phyloP scores from a whole-genome alignment of 92 coral and sea anemone species.

The Montipora capitata region DNA sequence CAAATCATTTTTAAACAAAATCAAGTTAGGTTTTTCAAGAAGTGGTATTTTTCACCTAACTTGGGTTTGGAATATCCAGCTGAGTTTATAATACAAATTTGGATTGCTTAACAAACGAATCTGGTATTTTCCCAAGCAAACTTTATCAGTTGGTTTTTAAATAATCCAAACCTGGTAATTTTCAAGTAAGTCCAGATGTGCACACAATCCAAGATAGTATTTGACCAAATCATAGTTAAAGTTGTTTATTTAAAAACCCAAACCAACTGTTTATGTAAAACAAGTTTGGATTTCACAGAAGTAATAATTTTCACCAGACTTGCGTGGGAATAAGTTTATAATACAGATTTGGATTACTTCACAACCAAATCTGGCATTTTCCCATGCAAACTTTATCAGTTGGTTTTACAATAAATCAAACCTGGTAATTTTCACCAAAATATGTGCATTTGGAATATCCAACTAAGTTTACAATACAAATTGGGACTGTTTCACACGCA shows the following conservation, averaged over 20 bases:
- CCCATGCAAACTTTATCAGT: slow-evolving; percentile 16
- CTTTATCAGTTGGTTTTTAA: slow-evolving; percentile 21
- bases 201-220: slow-evolving; percentile 46
- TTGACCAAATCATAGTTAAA: slow-evolving; percentile 4
- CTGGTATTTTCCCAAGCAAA: slow-evolving; percentile 26
- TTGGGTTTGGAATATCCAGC: slow-evolving; percentile 55
- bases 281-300: slow-evolving; percentile 46
- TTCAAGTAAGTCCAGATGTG: too few species aligned
- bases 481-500: too few species aligned
- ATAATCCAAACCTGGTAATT: background rate
- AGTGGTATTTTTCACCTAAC: slow-evolving; percentile 40
- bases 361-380: slow-evolving; percentile 29
- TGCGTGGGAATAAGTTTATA: slow-evolving; percentile 34
- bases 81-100: slow-evolving; percentile 40
- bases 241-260: slow-evolving; percentile 20
- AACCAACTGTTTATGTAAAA: background rate
- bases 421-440: too few species aligned
- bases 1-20: slow-evolving; percentile 6
- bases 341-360: slow-evolving; percentile 3
- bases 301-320: background rate
- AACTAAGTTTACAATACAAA: too few species aligned
- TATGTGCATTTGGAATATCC: too few species aligned
- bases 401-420: slow-evolving; percentile 7
- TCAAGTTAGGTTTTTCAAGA: slow-evolving; percentile 39
- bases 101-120: slow-evolving; percentile 27